Base-by-base conservation (phyloP, 2,113 vertebrate genomes). In the Misgurnus anguillicaudatus region DNA sequence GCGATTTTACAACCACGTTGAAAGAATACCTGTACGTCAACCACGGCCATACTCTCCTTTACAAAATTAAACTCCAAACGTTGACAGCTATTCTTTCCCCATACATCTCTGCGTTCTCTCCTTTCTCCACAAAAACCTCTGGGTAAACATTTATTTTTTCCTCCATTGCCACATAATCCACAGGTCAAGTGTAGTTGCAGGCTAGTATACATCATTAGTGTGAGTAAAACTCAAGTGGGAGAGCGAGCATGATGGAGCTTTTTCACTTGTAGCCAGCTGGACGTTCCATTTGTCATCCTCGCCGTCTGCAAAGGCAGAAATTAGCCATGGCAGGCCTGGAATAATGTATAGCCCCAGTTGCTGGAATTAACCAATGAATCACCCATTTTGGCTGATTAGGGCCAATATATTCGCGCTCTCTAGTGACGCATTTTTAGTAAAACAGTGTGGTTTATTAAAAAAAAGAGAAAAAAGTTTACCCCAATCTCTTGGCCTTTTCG, bases 171-270 rank as follows among this genome's bases (percentile, higher is more conserved):
- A 89, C 92, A 90, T 92, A 94, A 94, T 91, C 91, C 91, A 88
- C 94, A 95, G 95, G 94, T 95, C 95, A 95, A 96, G 93, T 96
- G 93, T 95, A 94, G 96, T 96, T 94, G 92, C 94, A 90, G 95
- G 94, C 95, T 94, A 94, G 97, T 95, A 94, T 93, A 94, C 93
- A 93, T 96, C 95, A 97, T 97, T 95, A 96, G 92, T 91, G 94
- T 94, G 94, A 95, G 94, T 95, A 94, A 94, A 88, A 94, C 91
- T 90, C 91, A 93, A 89, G 87, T 90, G 76, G 91, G 90, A 87
- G 85, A 79, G 90, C 89, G 92, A 94, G 94, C 94, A 93, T 91
- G 95, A 95, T 95, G 94, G 94, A 90, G 88, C 91, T 90, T 89
- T 92, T 91, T 93, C 93, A 91, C 91, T 93, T 92, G 91, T 90